phyloP scores from a whole-genome alignment of 2,797 vertebrate species.

The Tokudaia muenninki region DNA sequence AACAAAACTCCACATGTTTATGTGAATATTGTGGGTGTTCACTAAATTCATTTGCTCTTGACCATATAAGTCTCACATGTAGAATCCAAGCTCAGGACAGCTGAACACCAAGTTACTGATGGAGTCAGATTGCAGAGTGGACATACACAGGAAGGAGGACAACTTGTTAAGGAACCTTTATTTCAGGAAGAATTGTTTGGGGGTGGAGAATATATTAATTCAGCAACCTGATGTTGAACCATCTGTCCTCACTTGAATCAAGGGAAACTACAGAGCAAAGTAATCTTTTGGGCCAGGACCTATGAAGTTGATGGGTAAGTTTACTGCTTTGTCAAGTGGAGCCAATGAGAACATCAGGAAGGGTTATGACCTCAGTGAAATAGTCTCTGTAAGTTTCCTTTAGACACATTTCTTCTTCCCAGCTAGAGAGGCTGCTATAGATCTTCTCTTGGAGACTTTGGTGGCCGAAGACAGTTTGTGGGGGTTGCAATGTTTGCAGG shows the following conservation, averaged over 20 bases:
- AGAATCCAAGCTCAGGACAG: neutral
- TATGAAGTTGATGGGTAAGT: neutral
- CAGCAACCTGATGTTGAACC: rapidly evolving
- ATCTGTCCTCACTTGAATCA: neutral
- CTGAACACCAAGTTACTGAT: neutral
- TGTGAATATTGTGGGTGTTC: neutral
- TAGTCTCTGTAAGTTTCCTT: neutral
- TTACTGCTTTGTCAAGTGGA: neutral
- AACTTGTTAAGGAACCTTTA: neutral
- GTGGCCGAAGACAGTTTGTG: neutral
- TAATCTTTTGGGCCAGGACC: rapidly evolving
- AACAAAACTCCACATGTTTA: neutral
- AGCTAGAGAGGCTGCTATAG: neutral
- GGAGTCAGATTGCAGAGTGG: no score
- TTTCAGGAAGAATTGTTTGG: neutral
- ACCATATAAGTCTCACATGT: neutral
- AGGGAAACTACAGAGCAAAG: neutral
- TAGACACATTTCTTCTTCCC: neutral
- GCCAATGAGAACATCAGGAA: neutral
- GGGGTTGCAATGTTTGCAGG: neutral
- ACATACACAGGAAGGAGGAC: neutral
- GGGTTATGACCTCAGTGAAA: neutral
- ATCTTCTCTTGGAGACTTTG: neutral
- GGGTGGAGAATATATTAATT: neutral
- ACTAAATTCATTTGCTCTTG: neutral